phyloP scores from a whole-genome alignment of 2,797 vertebrate genomes.

The Enteromius paludinosus region DNA sequence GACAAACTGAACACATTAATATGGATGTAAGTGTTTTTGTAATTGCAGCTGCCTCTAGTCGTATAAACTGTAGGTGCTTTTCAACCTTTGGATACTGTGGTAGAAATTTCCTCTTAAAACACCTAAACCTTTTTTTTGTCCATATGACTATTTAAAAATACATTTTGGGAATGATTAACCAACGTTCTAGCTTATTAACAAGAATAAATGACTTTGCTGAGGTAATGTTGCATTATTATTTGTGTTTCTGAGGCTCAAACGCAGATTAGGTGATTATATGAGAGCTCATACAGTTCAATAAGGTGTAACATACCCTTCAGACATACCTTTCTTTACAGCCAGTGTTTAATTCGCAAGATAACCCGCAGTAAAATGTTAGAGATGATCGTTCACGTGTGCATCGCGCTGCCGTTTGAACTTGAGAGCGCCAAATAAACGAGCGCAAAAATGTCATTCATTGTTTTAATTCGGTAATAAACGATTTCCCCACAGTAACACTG shows the following conservation, averaged over 20 bases:
- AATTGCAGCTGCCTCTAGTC: neutral
- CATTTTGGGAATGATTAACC: neutral
- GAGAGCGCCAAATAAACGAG: neutral
- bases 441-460: neutral
- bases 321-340: neutral
- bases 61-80: neutral
- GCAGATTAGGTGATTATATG: neutral
- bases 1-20: neutral
- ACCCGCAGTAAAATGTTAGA: neutral
- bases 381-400: neutral
- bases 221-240: neutral
- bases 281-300: neutral
- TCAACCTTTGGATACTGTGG: neutral
- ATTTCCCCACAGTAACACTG: neutral
- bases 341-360: neutral
- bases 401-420: neutral
- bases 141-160: neutral
- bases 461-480: neutral
- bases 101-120: neutral
- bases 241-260: neutral
- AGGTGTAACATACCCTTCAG: neutral
- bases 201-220: neutral
- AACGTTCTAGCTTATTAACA: neutral
- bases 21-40: neutral
- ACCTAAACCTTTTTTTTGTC: neutral